These are phyloP conservation scores for Varanus salvator DNA, from an alignment of 2,113 vertebrate species.

Conservation along the genomic window DNA sequence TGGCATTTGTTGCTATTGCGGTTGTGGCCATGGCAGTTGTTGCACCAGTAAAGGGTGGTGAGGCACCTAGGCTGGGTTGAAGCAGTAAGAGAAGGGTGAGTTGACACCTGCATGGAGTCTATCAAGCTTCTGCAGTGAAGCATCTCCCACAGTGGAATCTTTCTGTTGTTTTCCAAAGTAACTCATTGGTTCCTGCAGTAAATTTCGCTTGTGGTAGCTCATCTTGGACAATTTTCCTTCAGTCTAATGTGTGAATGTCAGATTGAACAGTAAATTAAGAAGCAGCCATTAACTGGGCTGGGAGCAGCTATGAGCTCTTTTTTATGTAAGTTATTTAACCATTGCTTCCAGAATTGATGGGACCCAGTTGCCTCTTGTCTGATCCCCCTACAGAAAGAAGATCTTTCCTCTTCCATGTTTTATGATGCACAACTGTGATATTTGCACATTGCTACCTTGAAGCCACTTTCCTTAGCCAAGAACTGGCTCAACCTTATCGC, in stretches of 20 bases:
- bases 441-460: not conserved
- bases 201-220: slow-evolving; percentile 58
- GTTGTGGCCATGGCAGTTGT: not conserved
- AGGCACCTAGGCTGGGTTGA: slow-evolving; percentile 39
- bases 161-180: slow-evolving; percentile 61
- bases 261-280: slow-evolving; percentile 63
- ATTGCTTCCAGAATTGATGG: slow-evolving; percentile 55
- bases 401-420: not conserved
- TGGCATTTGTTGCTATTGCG: not conserved
- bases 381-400: slow-evolving; percentile 23
- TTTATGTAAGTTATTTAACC: slow-evolving; percentile 46
- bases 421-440: not conserved
- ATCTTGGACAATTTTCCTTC: slow-evolving; percentile 63
- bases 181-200: slow-evolving; percentile 69
- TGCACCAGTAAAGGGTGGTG: slow-evolving; percentile 4
- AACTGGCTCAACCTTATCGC: slow-evolving; percentile 69
- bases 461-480: slow-evolving; percentile 52
- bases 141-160: slow-evolving; percentile 58
- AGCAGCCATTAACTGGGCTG: slow-evolving; percentile 64
- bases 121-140: slow-evolving; percentile 58
- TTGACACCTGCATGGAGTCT: slow-evolving; percentile 63
- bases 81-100: slow-evolving; percentile 43
- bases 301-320: slow-evolving; percentile 61
- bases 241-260: slow-evolving; percentile 62
- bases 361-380: slow-evolving; percentile 5